Conservation (phyloP, 2,113 vertebrate genomes). For the Oxyura jamaicensis region DNA sequence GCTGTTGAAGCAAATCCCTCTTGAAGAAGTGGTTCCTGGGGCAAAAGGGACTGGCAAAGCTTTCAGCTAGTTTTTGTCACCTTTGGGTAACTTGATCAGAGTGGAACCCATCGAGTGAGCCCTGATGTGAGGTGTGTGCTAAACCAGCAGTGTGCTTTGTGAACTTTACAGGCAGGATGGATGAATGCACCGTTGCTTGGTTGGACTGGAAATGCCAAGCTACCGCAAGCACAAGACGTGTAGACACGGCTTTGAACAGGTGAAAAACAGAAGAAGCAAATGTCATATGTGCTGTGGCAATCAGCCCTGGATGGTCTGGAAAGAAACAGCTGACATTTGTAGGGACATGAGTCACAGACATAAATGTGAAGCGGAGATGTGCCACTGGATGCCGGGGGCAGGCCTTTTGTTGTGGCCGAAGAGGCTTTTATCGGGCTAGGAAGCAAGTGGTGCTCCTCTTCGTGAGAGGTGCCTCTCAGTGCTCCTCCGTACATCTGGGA, state of each 20-base stretch:
- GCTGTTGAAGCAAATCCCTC: background rate
- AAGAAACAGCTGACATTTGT: background rate
- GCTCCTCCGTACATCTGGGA: background rate
- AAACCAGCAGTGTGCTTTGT: background rate
- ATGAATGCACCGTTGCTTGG: fast-evolving
- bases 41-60: background rate
- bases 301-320: background rate
- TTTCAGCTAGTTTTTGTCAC: background rate
- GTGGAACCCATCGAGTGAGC: fast-evolving
- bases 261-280: background rate
- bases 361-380: background rate
- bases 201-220: background rate
- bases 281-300: background rate
- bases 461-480: fast-evolving
- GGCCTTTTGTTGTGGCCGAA: background rate
- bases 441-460: background rate
- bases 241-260: fast-evolving
- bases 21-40: background rate
- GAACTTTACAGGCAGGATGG: background rate
- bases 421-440: background rate
- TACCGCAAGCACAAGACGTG: background rate
- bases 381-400: background rate
- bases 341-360: background rate
- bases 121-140: no score
- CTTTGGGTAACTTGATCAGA: background rate